Evolutionary conservation across 2,113 vertebrate genomes (phyloP).

Genomic region (Bos javanicus): DNA sequence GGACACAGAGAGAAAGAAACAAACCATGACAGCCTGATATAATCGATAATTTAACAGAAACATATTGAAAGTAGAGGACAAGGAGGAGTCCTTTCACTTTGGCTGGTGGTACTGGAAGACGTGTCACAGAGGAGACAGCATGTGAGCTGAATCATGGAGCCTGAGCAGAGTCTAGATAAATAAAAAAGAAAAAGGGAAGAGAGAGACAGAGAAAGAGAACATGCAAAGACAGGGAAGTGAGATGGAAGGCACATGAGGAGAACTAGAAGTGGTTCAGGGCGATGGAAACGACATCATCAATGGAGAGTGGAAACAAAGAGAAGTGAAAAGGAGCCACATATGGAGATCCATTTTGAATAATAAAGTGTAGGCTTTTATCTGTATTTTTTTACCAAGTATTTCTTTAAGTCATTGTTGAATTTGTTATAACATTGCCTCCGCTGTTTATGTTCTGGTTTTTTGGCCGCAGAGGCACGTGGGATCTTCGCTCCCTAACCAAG

Average conservation of each 20-base stretch:
- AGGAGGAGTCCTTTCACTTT: neutral
- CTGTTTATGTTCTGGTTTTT: neutral
- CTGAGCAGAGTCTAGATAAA: neutral
- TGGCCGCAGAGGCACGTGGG: neutral
- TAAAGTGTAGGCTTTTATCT: neutral
- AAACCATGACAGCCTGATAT: neutral
- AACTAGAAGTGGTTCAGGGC: neutral
- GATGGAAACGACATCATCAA: neutral
- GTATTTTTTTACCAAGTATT: neutral
- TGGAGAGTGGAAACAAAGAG: neutral
- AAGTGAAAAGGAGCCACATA: neutral
- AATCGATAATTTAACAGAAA: neutral
- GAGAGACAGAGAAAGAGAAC: neutral
- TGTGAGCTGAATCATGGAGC: neutral
- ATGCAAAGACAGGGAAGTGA: neutral
- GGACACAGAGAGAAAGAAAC: neutral
- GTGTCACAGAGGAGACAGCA: neutral
- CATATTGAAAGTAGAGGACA: neutral
- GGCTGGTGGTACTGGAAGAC: neutral
- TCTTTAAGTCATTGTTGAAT: neutral
- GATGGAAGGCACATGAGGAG: too few relatives aligned
- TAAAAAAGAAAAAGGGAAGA: neutral
- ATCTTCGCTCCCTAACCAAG: neutral
- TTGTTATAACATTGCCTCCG: neutral
- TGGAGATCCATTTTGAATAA: neutral